These are phyloP conservation scores for Colius striatus DNA, from an alignment of 2,113 vertebrate genomes.

Conservation along the genomic window DNA sequence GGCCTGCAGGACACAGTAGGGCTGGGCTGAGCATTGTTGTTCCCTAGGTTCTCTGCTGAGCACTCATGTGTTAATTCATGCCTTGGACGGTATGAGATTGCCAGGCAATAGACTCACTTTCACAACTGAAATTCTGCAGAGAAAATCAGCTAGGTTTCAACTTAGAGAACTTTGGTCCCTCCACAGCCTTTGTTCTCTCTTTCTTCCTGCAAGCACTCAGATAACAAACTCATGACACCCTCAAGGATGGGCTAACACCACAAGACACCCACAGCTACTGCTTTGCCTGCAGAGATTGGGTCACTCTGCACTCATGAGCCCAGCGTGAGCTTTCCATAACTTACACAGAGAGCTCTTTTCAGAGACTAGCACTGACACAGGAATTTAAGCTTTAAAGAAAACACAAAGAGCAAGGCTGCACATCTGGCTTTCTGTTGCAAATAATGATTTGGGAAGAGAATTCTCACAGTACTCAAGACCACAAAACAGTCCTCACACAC, in stretches of 20 bases:
- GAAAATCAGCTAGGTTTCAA: not conserved
- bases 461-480: not conserved
- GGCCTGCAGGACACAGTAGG: not conserved
- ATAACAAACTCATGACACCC: not conserved
- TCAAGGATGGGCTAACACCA: not conserved
- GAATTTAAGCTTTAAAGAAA: not conserved
- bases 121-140: not conserved
- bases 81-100: not conserved
- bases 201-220: not conserved
- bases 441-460: not conserved
- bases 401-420: not conserved
- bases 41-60: not conserved
- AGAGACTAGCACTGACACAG: not conserved
- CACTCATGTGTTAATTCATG: fast-evolving
- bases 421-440: not conserved
- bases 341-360: not conserved
- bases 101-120: not conserved
- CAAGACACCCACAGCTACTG: not conserved
- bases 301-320: fast-evolving
- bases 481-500: not conserved
- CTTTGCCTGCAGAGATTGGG: not conserved
- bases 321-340: fast-evolving
- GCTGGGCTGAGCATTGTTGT: not conserved
- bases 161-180: not conserved
- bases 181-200: not conserved